These are phyloP conservation scores for Conistra vaccinii DNA, from an alignment of 2,888 invertebrate species.

Conservation along the genomic window DNA sequence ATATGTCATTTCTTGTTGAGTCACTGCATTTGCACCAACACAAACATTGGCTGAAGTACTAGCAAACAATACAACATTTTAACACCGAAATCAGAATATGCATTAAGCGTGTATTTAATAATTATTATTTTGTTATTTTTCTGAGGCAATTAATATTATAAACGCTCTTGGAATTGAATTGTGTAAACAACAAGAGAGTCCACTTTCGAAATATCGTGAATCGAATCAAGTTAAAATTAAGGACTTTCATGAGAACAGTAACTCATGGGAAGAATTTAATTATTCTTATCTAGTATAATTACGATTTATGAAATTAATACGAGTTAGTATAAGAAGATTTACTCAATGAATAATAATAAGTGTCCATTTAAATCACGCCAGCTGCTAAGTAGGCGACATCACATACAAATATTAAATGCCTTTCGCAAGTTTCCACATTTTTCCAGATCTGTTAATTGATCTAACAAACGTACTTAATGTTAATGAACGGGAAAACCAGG, in stretches of 20 bases:
- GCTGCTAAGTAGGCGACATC: not conserved
- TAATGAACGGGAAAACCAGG: constrained; percentile 2
- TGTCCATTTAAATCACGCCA: not conserved
- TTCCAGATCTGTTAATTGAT: constrained; percentile 6
- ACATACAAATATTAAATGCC: constrained; percentile 2
- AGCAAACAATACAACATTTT: constrained; percentile 14
- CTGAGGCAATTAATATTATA: not conserved
- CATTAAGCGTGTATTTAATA: not conserved
- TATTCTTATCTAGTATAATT: not conserved
- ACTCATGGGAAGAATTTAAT: not conserved
- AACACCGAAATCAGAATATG: constrained; percentile 6
- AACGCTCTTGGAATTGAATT: constrained; percentile 6
- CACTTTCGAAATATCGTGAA: constrained; percentile 6
- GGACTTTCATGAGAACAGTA: not conserved
- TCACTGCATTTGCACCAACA: constrained; percentile 16
- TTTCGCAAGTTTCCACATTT: constrained; percentile 11
- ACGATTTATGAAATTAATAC: not conserved
- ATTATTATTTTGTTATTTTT: constrained; percentile 5
- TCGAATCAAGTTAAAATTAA: constrained; percentile 1
- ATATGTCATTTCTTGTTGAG: constrained; percentile 17
- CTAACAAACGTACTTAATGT: not conserved
- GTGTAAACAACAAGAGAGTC: constrained; percentile 4
- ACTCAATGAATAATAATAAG: constrained; percentile 1
- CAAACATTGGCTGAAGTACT: constrained; percentile 6
- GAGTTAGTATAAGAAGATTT: constrained; percentile 4